Evolutionary conservation across 2,113 vertebrate species (phyloP).

Genomic region (Paedocypris sp.): DNA sequence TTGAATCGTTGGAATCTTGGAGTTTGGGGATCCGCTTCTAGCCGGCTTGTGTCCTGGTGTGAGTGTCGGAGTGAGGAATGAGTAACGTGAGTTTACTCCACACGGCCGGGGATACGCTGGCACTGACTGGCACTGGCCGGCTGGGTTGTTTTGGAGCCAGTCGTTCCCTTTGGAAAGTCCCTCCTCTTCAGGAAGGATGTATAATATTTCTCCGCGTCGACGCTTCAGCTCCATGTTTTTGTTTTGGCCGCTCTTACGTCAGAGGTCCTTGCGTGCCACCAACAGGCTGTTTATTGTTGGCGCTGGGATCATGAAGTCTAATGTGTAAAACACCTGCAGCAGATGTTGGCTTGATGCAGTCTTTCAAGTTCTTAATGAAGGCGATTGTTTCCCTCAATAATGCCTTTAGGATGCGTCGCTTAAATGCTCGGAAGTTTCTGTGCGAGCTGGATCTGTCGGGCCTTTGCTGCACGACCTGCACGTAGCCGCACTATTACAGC

Average conservation of each 20-base stretch:
- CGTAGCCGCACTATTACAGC: slow-evolving; percentile 38
- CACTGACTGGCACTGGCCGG: slow-evolving; percentile 1
- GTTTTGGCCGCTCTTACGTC: not conserved
- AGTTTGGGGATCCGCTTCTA: too few relatives aligned
- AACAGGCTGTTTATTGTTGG: not conserved
- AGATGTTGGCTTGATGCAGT: too few relatives aligned
- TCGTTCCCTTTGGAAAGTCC: not conserved
- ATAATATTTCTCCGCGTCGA: not conserved
- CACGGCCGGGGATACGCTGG: not conserved
- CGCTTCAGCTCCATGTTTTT: not conserved
- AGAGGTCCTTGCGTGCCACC: slow-evolving; percentile 9
- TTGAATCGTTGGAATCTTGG: too few relatives aligned
- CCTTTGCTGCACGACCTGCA: slow-evolving; percentile 30
- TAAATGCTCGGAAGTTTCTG: not conserved
- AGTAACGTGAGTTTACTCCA: not conserved
- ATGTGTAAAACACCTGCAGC: slow-evolving; percentile 13
- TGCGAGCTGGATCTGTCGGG: not conserved
- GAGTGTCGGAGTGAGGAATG: not conserved
- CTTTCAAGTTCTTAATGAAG: not conserved
- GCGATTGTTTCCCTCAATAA: too few relatives aligned
- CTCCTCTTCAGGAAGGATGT: not conserved
- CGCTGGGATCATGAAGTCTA: not conserved
- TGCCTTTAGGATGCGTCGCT: too few relatives aligned
- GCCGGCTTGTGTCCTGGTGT: too few relatives aligned
- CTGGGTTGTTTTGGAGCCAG: not conserved